Evolutionary conservation across 2,797 vertebrate species (phyloP).

Genomic region (Falco biarmicus): DNA sequence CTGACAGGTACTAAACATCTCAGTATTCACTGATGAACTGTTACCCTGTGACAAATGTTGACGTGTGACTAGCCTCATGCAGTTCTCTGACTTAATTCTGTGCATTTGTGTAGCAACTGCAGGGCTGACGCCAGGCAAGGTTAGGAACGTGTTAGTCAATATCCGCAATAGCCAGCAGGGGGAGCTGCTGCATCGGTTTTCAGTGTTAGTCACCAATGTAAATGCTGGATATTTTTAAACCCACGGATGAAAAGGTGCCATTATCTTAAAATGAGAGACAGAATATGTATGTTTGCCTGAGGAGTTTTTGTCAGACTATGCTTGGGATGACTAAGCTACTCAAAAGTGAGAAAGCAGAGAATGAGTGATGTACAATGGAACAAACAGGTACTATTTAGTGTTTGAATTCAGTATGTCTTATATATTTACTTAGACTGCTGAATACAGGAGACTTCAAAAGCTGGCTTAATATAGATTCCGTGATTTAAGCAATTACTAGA

Average conservation of each 20-base stretch:
- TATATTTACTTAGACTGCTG: neutral
- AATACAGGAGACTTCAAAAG: neutral
- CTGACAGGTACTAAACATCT: neutral
- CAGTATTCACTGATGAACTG: neutral
- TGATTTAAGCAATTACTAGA: neutral
- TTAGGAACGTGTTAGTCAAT: neutral
- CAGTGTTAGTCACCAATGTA: neutral
- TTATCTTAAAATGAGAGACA: conserved; percentile 12
- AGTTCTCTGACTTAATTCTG: neutral
- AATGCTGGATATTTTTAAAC: neutral
- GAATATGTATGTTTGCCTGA: neutral
- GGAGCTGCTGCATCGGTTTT: conserved; percentile 53
- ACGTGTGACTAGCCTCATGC: neutral
- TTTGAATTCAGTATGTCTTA: neutral
- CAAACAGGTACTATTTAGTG: neutral
- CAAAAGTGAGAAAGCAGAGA: neutral
- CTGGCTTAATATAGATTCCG: neutral
- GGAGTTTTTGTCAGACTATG: neutral
- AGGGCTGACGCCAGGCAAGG: neutral
- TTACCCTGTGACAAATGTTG: neutral
- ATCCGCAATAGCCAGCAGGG: neutral
- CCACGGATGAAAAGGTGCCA: neutral
- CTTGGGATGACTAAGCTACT: neutral
- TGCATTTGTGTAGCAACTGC: rapidly evolving
- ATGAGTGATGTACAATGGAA: neutral